Base-by-base conservation (phyloP, 2,888 invertebrate genomes). In the Piscicola geometra region DNA sequence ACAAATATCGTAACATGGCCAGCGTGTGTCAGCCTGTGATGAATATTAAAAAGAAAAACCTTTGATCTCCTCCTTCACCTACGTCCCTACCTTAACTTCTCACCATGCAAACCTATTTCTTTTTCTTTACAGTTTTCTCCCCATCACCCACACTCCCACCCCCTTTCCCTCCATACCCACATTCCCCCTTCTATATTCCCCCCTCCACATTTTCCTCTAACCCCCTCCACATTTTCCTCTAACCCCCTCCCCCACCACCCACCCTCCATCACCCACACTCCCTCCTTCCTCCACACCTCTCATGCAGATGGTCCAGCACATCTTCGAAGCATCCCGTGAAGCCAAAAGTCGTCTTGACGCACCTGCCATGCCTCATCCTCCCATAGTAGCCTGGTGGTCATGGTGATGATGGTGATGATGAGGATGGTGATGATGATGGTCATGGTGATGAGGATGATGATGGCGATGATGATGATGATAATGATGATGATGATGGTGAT, bases 251-350 rank as follows among this genome's bases (percentile, higher is more conserved):
- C 9, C 60, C 60, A 56, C 5, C 60, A 56, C 60, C 60, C 60
- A 56, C 60, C 60, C 5, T 47, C 50, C 9, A 5, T 3, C 60
- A 56, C 60, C n/a, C 60, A 56, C 60, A 18, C 9, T 3, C 60
- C 21, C 60, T 18, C 5, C 60, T n/a, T n/a, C 35, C 69, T n/a
- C 1, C 25, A 30, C 21, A 71, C 71, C 78, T 52, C 41, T 52
- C 71, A 35, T 78, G 76, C 28, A 76, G 60, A 33, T 75, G 72
- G 30, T 71, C 66, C 2, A 78, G 71, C 1, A 78, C 78, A 56
- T 78, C 76, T 9, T 41, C 71, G 21, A 52, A 78, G 64, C 78
- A 78, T 18, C 76, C 78, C 35, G 75, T 75, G 32, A 77, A 77
- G 71, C 75, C 78, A 18, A 71, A 71, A 21, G 71, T 30, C 36